phyloP scores from a whole-genome alignment of 2,113 vertebrate species.

The Grantiella picta region DNA sequence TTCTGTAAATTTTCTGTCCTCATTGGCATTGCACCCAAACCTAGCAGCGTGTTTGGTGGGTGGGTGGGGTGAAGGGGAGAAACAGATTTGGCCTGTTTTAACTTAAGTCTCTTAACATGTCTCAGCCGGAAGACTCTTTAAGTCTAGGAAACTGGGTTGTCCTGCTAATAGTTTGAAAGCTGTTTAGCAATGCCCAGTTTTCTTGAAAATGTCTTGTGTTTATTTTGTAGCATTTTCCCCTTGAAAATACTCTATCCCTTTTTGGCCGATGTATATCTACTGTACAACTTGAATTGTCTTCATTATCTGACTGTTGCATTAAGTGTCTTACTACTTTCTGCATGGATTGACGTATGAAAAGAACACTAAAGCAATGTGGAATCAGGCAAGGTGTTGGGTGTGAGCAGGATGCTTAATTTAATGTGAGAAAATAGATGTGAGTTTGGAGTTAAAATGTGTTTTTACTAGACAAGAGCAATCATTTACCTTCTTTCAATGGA shows the following conservation, averaged over 20 bases:
- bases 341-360: slow-evolving; percentile 74
- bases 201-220: slow-evolving; percentile 65
- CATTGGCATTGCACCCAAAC: slow-evolving; percentile 67
- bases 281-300: slow-evolving; percentile 70
- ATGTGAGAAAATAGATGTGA: slow-evolving; percentile 73
- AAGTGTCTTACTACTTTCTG: slow-evolving; percentile 74
- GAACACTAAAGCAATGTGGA: slow-evolving; percentile 66
- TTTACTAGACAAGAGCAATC: slow-evolving; percentile 69
- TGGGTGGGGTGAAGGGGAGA: slow-evolving; percentile 43
- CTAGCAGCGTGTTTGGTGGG: slow-evolving; percentile 65
- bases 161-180: slow-evolving; percentile 66
- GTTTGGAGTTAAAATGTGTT: slow-evolving; percentile 69
- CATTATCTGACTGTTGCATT: slow-evolving; percentile 70
- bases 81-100: slow-evolving; percentile 59
- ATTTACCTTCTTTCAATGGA: slow-evolving; percentile 64
- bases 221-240: slow-evolving; percentile 63
- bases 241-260: slow-evolving; percentile 46
- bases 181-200: slow-evolving; percentile 73
- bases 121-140: slow-evolving; percentile 73
- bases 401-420: slow-evolving; percentile 71
- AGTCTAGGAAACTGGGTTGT: slow-evolving; percentile 65
- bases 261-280: slow-evolving; percentile 71
- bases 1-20: slow-evolving; percentile 71
- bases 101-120: slow-evolving; percentile 64
- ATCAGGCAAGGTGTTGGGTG: slow-evolving; percentile 55